Evolutionary conservation across 2,113 vertebrate species (phyloP), one percentile per base, ranked within the genome.

Genomic region (Oncorhynchus nerka): DNA sequence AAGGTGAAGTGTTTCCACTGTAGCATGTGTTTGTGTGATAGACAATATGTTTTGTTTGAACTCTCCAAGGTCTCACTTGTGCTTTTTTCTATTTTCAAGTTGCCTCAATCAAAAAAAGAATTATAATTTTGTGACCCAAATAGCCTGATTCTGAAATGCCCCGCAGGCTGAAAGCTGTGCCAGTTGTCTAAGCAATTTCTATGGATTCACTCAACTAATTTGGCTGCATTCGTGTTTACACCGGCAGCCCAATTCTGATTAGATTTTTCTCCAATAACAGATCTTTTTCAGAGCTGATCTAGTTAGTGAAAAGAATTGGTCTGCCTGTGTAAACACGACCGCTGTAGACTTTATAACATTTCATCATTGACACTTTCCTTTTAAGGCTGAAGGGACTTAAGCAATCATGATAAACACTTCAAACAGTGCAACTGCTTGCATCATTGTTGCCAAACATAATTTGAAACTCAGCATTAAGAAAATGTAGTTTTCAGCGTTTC

Each of bases 401-500:
- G 88, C 88, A 83, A 71, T 65, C 77, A 70, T 48, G 48, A 75
- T 34, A 68, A 39, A 86, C 83, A 64, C 81, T 86, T 79, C 84
- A 79, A 76, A 86, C 83, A 64, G 81, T 86, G 79, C 84, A 79
- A 76, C 86, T 81, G 83, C 81, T 90, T 83, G 86, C 85, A 86
- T 91, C 86, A 84, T 93, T 32, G 88, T 92, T 95, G 96, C 96
- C 96, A 93, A 95, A 92, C 91, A 85, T 92, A 74, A 88, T 89
- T 87, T 85, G 80, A 90, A 89, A 89, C 85, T 89, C 89, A 90
- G 88, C 90, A 90, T 83, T 75, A 82, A 80, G 83, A 74, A 81
- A 75, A 32, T 79, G 26, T 70, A 51, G 61, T 91, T 88, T 87
- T 86, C 91, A 85, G 91, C 94, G 94, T 93, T 93, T 93, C 93